Evolutionary conservation across 1,140 invertebrate genomes (phyloP).

Genomic region (Phymorhynchus buccinoides): DNA sequence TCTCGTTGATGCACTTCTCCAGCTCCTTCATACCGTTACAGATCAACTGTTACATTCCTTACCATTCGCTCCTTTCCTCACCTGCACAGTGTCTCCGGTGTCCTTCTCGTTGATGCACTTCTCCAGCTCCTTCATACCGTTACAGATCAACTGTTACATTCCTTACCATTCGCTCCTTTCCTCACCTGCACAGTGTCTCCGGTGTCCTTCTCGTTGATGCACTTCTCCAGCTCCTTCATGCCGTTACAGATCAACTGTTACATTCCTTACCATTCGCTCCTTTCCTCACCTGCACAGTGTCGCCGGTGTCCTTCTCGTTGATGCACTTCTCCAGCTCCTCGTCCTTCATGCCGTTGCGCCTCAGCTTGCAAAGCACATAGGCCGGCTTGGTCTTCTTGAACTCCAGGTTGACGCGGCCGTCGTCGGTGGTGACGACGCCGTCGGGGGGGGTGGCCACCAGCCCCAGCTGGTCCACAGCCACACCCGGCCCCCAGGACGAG

Average conservation of each 20-base stretch:
- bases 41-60: no score
- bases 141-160: no score
- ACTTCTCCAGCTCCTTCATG: constrained; percentile 65
- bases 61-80: no score
- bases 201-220: constrained; percentile 62
- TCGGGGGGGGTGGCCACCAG: constrained; percentile 66
- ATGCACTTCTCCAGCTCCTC: constrained; percentile 68
- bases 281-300: constrained; percentile 48
- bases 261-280: no score
- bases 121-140: no score
- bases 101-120: constrained; percentile 64
- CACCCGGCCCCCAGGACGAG: constrained; percentile 72
- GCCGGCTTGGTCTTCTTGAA: constrained; percentile 66
- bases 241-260: no score
- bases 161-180: no score
- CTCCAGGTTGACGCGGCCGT: constrained; percentile 58
- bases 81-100: constrained; percentile 55
- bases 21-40: constrained; percentile 64
- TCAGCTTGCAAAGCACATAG: constrained; percentile 64
- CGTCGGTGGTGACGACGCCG: constrained; percentile 58
- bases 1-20: constrained; percentile 64
- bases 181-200: constrained; percentile 54
- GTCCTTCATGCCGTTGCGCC: constrained; percentile 63
- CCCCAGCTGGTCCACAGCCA: constrained; percentile 69
- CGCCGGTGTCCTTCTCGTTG: constrained; percentile 60